phyloP scores from a whole-genome alignment of 2,113 vertebrate species.

The Piaya cayana region DNA sequence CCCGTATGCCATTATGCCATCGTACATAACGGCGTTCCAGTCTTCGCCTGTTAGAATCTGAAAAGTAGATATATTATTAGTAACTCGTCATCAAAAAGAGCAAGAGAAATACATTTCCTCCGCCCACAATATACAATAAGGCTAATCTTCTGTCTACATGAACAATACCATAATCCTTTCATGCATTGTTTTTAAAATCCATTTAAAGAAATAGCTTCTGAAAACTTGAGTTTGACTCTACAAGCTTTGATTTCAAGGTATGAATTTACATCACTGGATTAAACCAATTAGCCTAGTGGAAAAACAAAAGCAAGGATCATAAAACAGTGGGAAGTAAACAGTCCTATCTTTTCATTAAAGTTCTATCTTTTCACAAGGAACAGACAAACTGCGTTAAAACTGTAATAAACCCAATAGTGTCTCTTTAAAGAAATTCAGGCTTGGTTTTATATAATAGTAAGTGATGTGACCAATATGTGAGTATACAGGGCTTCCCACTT shows the following conservation, averaged over 20 bases:
- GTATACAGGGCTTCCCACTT: neutral
- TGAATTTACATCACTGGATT: neutral
- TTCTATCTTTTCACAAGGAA: neutral
- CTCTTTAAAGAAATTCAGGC: neutral
- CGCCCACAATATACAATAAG: neutral
- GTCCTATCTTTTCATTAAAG: neutral
- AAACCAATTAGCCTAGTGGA: neutral
- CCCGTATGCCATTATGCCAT: slow-evolving; percentile 97
- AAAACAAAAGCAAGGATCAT: neutral
- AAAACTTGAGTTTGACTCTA: neutral
- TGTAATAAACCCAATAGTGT: neutral
- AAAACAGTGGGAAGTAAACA: neutral
- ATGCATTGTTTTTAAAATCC: neutral
- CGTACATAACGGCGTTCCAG: slow-evolving; percentile 99
- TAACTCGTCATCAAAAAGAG: neutral
- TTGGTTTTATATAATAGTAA: neutral
- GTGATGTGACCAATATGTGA: neutral
- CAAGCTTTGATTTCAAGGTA: neutral
- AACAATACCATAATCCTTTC: neutral
- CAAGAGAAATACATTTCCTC: neutral
- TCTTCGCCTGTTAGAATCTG: slow-evolving; percentile 98
- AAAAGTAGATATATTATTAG: neutral
- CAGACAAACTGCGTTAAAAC: neutral
- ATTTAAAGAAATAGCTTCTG: neutral
- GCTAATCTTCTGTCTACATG: neutral